phyloP scores from a whole-genome alignment of 2,113 vertebrate genomes.

The Tricholaema leucomelas region DNA sequence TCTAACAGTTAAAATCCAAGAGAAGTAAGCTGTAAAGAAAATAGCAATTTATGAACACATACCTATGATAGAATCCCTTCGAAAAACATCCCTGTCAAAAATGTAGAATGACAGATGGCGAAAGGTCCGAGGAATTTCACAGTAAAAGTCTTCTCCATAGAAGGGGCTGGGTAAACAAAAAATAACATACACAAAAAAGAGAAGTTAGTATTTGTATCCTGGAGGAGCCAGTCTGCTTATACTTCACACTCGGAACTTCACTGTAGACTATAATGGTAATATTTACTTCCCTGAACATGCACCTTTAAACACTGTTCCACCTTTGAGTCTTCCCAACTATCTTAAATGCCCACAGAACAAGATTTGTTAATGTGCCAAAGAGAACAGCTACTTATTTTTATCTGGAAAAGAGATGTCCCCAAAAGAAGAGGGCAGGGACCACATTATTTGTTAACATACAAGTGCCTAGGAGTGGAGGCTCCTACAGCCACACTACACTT shows the following conservation, averaged over 20 bases:
- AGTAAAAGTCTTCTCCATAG: slow-evolving; percentile 98
- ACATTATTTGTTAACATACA: not conserved
- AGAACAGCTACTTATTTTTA: not conserved
- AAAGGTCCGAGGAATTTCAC: slow-evolving; percentile 97
- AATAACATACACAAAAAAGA: slow-evolving; percentile 28
- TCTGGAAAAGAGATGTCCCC: not conserved
- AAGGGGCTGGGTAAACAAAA: slow-evolving; percentile 84
- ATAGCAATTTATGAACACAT: slow-evolving; percentile 59
- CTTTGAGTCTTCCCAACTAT: not conserved
- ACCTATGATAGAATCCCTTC: slow-evolving; percentile 99
- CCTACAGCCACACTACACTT: not conserved
- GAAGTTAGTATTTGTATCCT: slow-evolving; percentile 15
- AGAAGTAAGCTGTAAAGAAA: not conserved
- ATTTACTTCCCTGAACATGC: not conserved
- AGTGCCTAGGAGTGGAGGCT: not conserved
- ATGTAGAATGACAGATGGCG: slow-evolving; percentile 97
- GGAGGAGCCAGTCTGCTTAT: not conserved
- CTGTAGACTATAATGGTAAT: not conserved
- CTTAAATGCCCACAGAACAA: not conserved
- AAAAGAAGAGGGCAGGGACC: not conserved
- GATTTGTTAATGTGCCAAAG: not conserved
- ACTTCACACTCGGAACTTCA: not conserved
- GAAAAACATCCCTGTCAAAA: slow-evolving; percentile 98
- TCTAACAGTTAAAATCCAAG: not conserved
- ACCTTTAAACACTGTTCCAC: not conserved